These are phyloP conservation scores for Sebastiscus tertius DNA, from an alignment of 2,797 vertebrate species.

Conservation along the genomic window DNA sequence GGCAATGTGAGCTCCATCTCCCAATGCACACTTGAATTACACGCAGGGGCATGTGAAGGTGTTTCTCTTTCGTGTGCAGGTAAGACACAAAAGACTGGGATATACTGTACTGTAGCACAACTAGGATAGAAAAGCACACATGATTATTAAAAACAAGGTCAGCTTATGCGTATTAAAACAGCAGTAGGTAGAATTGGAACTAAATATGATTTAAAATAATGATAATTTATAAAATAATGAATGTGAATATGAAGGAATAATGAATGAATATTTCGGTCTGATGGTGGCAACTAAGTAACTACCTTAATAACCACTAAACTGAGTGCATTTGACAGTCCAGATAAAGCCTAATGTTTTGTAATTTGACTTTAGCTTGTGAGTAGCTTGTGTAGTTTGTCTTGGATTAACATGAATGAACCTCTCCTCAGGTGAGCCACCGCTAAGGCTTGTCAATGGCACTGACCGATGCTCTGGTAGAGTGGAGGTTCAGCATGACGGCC, in stretches of 20 bases:
- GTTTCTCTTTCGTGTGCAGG: slow-evolving; percentile 66
- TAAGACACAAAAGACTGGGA: slow-evolving; percentile 21
- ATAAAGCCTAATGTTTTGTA: background rate
- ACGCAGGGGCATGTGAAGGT: slow-evolving; percentile 35
- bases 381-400: background rate
- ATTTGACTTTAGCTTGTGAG: background rate
- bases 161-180: too few relatives aligned
- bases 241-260: too few relatives aligned
- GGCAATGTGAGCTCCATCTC: slow-evolving; percentile 51
- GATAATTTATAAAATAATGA: too few relatives aligned
- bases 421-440: slow-evolving; percentile 28
- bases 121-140: background rate
- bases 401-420: background rate
- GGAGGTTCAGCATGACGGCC: slow-evolving; percentile 61
- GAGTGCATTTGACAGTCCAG: background rate
- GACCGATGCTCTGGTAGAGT: slow-evolving; percentile 74
- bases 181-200: too few relatives aligned
- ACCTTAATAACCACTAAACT: background rate
- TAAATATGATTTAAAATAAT: too few relatives aligned
- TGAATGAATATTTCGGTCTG: too few relatives aligned
- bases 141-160: background rate
- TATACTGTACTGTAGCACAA: background rate
- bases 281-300: background rate
- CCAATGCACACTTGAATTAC: slow-evolving; percentile 52
- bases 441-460: slow-evolving; percentile 67